Percentiles rank a stretch among this genome's conserved stretches.
Evolutionary conservation across 2,797 vertebrate genomes (phyloP).

Genomic region (Onychomys arenicola): DNA sequence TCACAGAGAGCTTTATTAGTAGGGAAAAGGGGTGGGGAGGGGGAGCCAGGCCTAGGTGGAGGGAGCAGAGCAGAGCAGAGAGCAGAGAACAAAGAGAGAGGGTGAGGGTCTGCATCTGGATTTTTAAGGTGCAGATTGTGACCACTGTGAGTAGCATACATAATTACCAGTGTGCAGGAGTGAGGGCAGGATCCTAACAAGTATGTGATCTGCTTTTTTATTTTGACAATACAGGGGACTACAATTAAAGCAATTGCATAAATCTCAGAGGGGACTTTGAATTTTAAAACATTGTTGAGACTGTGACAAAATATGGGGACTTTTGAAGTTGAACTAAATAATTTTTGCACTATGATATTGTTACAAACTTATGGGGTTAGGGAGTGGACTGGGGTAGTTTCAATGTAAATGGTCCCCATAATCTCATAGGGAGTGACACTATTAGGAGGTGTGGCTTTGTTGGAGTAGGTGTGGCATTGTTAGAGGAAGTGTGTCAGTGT

Average conservation of each 20-base stretch:
- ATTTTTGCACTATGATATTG: neutral
- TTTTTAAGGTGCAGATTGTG: no score
- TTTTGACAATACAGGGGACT: neutral
- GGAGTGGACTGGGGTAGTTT: neutral
- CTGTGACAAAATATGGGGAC: neutral
- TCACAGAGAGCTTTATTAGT: no score
- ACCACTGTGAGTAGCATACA: no score
- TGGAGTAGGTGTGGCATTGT: neutral
- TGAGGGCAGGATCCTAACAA: no score
- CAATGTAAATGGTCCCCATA: neutral
- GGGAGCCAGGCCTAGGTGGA: no score
- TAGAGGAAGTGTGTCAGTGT: neutral
- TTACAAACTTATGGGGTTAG: no score
- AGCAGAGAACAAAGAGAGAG: no score
- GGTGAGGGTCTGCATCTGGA: no score
- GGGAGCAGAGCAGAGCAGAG: no score
- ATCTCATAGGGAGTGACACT: neutral
- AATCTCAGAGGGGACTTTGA: neutral
- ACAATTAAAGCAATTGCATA: neutral
- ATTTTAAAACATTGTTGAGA: neutral
- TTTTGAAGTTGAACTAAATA: neutral
- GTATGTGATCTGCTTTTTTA: neutral
- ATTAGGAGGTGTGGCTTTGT: neutral
- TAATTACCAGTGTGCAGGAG: no score
- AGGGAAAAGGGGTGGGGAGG: no score